Base-by-base conservation (phyloP, 2,888 invertebrate species). In the Hyles lineata region DNA sequence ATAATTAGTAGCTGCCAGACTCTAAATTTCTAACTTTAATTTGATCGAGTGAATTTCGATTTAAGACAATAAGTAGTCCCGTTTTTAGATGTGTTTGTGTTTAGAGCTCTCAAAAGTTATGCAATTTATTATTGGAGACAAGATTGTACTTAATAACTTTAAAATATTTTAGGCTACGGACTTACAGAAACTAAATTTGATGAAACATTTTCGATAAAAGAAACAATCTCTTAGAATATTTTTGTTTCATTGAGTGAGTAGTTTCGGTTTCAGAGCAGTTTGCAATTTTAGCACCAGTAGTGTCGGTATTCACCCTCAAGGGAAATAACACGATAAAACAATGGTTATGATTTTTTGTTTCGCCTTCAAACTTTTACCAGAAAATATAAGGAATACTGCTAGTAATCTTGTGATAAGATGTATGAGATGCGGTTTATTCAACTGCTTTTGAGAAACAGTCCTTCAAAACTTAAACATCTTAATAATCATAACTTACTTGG, bases 291-390 rank as follows among this genome's bases (percentile, higher is more conserved):
- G n/a, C n/a, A n/a, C 19, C 5, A 55, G 55, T 19, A 15, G 2
- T n/a, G 55, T 55, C n/a, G 17, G 55, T 55, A 55, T 55, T 55
- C 55, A 4, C 6, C n/a, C 55, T n/a, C 55, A 6, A 6, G 55
- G 55, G 55, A 55, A 55, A 55, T 55, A 55, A 55, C 55, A 55
- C 55, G 55, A 55, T 55, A 55, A 55, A 55, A 55, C 19, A 55
- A 55, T 55, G n/a, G 55, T 55, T 55, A 55, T 43, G 43, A 43
- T 15, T 43, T 11, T 3, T 43, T 43, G 15, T 43, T 55, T 55
- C 55, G 17, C 55, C 19, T 19, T 17, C 55, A 55, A 55, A 55
- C n/a, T n/a, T 55, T n/a, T 55, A n/a, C 6, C n/a, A 19, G 55
- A 19, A 55, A 19, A 55, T 55, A 55, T 55, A 55, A 19, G n/a